Base-by-base conservation (phyloP, 2,113 vertebrate genomes). In the Panthera leo region DNA sequence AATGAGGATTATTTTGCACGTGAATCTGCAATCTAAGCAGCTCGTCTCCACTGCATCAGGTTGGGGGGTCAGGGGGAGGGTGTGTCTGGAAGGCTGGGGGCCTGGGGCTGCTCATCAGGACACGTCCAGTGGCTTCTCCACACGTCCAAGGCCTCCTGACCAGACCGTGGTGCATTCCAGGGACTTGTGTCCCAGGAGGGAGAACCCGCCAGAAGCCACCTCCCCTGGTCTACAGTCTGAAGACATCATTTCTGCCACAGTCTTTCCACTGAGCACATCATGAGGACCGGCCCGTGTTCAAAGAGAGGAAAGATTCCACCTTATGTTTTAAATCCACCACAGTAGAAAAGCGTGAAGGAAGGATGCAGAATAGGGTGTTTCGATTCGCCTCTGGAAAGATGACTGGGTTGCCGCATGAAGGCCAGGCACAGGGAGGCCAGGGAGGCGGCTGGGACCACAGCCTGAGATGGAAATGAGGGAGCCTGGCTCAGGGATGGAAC, bases 261-360 rank as follows among this genome's bases (percentile, higher is more conserved):
- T 21, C 39, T 75, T 58, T 23, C 21, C 82, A 8, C 34, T 21
- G 42, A 23, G 3, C 23, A 55, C 16, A 29, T 53, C 91, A 21
- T 12, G 5, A 48, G 42, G 31, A 5, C 27, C 91, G 39, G 25
- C 18, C 55, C 2, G 4, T 39, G 75, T 39, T 53, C 58, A 34
- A 8, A 83, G 19, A 7, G 67, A 93, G 93, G 90, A 94, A 94
- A 90, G 92, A 23, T 19, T 84, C 96, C 85, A 55, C 36, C 36
- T 48, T 85, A 39, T 45, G 85, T 48, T 95, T 39, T 78, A 25
- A 87, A 87, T 51, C 29, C 19, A 5, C 71, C 0, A 0, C 70
- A 92, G 51, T 7, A 7, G 25, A 0, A 19, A 9, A 63, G 67
- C 0, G 15, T 25, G 78, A 5, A 18, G 70, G 65, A 63, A 53